Evolutionary conservation across 2,113 vertebrate genomes (phyloP).

Genomic region (Coptodon rendalli): DNA sequence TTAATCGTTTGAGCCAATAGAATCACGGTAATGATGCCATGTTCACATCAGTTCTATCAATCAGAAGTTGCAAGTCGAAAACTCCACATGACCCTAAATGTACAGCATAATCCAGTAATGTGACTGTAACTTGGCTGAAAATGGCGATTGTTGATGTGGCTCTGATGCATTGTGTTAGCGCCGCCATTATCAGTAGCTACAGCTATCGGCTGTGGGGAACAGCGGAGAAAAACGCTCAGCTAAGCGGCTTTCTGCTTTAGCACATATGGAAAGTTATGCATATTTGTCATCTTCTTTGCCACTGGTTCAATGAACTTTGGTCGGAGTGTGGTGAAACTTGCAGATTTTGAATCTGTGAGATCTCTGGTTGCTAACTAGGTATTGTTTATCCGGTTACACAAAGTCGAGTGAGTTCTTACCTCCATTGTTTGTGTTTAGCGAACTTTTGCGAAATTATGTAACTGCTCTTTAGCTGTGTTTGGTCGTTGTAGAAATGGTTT

Average conservation of each 20-base stretch:
- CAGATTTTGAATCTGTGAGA: neutral
- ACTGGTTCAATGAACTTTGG: neutral
- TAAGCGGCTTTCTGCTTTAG: neutral
- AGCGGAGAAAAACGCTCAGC: neutral
- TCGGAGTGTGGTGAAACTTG: neutral
- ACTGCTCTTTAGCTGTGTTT: neutral
- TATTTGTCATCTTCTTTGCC: neutral
- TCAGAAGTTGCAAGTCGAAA: neutral
- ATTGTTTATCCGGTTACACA: fast-evolving
- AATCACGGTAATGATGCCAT: fast-evolving
- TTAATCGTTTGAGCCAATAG: neutral
- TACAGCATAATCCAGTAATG: neutral
- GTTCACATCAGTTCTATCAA: neutral
- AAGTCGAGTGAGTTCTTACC: neutral
- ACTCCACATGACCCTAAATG: neutral
- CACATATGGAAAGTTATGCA: neutral
- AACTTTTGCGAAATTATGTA: fast-evolving
- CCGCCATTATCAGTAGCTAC: neutral
- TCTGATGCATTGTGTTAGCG: neutral
- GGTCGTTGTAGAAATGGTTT: neutral
- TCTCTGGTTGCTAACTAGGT: neutral
- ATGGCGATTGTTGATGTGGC: neutral
- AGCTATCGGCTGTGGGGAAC: neutral
- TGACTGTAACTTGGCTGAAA: neutral
- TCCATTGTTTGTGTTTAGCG: neutral